Base-by-base conservation (phyloP, 2,113 vertebrate genomes). In the Elachura formosa region DNA sequence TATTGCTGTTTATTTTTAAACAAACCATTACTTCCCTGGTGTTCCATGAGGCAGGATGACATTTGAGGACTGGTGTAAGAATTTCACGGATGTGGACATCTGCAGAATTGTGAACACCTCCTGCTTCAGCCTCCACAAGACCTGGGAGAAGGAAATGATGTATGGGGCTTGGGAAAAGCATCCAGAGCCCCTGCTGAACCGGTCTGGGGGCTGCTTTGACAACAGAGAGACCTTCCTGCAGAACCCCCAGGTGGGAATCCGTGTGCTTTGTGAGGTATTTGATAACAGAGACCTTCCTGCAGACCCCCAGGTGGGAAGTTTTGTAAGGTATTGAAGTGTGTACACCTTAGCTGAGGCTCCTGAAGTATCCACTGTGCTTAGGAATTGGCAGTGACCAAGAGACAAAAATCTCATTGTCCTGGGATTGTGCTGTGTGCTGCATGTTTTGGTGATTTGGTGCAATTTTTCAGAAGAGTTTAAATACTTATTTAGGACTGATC, bases 61-160 rank as follows among this genome's bases (percentile, higher is more conserved):
- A 0, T 98, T 99, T 93, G 97, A 98, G 78, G 99, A 99, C 96
- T 99, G 99, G 98, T 99, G 99, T 93, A 98, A 98, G 97, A 97
- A 97, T 93, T 99, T 99, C 97, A 98, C 98, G 0, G 98, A 99
- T 10, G 97, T 98, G 48, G 98, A 99, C 33, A 89, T 99, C 86
- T 99, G 99, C 90, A 98, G 98, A 64, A 96, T 99, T 74, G 98
- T 99, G 85, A 99, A 98, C 83, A 99, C 99, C 3, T 98, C 99
- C 11, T 26, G 96, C 82, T 98, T 99, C 91, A 99, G 98, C 78
- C 71, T 98, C 77, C 98, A 98, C 54, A 99, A 99, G 96, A 98
- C 97, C 10, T 99, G 99, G 99, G 80, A 98, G 62, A 98, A 98
- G 91, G 97, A 97, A 16, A 97, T 98, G 31, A 93, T 98, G 88